Base-by-base conservation (phyloP, 2,113 vertebrate species). In the Platysternon megacephalum region DNA sequence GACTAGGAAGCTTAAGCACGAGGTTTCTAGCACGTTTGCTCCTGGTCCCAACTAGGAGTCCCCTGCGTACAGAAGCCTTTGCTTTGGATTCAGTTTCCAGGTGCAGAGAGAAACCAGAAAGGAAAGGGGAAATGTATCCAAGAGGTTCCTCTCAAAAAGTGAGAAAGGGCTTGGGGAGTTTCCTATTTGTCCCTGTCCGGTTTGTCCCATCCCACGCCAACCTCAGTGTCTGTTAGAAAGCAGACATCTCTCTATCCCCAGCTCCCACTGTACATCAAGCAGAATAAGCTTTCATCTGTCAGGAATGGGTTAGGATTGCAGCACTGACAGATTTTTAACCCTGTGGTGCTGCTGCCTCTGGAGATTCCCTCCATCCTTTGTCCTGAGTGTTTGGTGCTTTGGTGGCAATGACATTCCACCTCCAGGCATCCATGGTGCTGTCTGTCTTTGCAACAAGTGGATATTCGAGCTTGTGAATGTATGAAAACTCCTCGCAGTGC, bases 301-400 rank as follows among this genome's bases (percentile, higher is more conserved):
- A 13, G 49, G 0, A 3, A 1, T 0, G 29, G 81, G 65, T 74
- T 49, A 35, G 28, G 28, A 46, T 79, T 87, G 35, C 46, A 49
- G 17, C 65, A 28, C 0, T 2, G 74, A 4, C 0, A 0, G 2
- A 74, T 8, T 26, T 0, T 0, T 72, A 74, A 32, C 32, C 48
- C 13, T 1, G 21, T 0, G 0, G 17, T 39, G 68, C 82, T 17
- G 56, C 22, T 22, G 22, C 53, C 42, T 42, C 44, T 46, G 74
- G 42, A 78, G 22, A 44, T 42, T 46, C 24, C 74, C 3, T 78
- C 44, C 74, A 78, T 46, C 42, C 74, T 2, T 49, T 12, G 1
- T 79, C 74, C 28, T 49, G 46, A 24, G 51, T 0, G 1, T 1
- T 0, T 0, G 13, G 1, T 32, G 42, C 24, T 26, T 78, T 46